Evolutionary conservation across 2,888 invertebrate species (phyloP), one percentile per base, ranked within the genome.

Genomic region (Tillus elongatus): DNA sequence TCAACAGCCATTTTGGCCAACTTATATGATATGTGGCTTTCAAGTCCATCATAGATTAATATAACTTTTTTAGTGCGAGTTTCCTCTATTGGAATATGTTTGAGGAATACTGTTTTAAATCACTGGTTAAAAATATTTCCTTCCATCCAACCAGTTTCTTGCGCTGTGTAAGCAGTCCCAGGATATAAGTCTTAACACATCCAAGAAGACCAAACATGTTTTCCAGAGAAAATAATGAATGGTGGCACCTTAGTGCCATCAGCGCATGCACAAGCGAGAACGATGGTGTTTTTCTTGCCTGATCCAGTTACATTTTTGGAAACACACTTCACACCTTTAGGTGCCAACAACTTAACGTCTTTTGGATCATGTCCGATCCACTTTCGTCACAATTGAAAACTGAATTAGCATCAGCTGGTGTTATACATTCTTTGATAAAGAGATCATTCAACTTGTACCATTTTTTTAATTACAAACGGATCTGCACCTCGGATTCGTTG

Each of bases 281-380:
- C 33, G 24, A 11, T 33, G 1, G 8, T 33, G 19, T 33, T 33
- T n/a, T 29, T 8, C 16, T 33, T 33, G 15, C 24, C 33, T 15
- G 19, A 33, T 33, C 33, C 19, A 12, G 33, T 13, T 19, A 33
- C 19, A 33, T 33, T 33, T 15, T 33, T 33, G 11, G 19, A 33
- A 33, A 33, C 33, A 19, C 33, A 12, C 19, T 33, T 33, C 33
- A 33, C 19, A 19, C 33, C 33, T 33, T 33, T 33, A 15, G 19
- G 19, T 16, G 33, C 19, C 11, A 19, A 1, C 16, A 33, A 8
- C 19, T 11, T 33, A 8, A 33, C 33, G 19, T 33, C 33, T 15
- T 33, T 15, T 33, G 33, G 19, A 33, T 33, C 19, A 33, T 33
- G 33, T 8, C 33, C 12, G 19, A 33, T 13, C 33, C 33, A 33